Evolutionary conservation across 30 jellyfish, hydroid and myxozoan species (phyloP).

Genomic region (Mastigias papua): DNA sequence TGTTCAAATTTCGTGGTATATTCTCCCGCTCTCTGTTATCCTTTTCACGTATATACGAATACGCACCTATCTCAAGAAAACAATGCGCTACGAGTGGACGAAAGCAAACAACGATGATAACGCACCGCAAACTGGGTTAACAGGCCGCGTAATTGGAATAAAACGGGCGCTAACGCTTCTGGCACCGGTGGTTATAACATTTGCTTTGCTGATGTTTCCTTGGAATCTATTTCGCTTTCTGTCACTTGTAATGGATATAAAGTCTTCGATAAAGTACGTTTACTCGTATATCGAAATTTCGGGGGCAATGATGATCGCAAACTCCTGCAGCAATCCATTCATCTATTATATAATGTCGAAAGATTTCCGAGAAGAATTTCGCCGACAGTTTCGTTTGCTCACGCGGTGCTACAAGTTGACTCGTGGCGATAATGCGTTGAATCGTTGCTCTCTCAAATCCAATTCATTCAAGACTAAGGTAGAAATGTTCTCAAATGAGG

Average conservation of each 20-base stretch:
- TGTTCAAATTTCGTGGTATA: slow-evolving; percentile 78
- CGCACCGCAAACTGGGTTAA: slow-evolving; percentile 50
- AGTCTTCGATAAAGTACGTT: slow-evolving; percentile 20
- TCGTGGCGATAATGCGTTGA: slow-evolving; percentile 13
- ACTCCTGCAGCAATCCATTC: slow-evolving; percentile 90
- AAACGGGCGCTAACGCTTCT: slow-evolving; percentile 87
- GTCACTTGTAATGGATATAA: slow-evolving; percentile 49
- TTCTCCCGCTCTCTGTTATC: slow-evolving; percentile 85
- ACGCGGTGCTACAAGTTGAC: slow-evolving; percentile 32
- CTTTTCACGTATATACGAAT: slow-evolving; percentile 85
- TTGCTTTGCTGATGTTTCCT: slow-evolving; percentile 86
- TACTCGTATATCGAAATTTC: slow-evolving; percentile 46
- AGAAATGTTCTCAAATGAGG: slow-evolving; percentile 34
- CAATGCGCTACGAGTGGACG: slow-evolving; percentile 83
- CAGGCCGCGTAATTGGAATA: slow-evolving; percentile 81
- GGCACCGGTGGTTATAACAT: slow-evolving; percentile 93
- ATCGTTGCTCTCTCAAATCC: slow-evolving; percentile 14
- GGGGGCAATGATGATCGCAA: slow-evolving; percentile 83
- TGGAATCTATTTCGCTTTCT: slow-evolving; percentile 84
- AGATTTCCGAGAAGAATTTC: slow-evolving; percentile 88
- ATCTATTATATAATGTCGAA: slow-evolving; percentile 84
- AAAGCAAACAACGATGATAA: slow-evolving; percentile 51
- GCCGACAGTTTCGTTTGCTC: slow-evolving; percentile 74
- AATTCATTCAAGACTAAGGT: slow-evolving; percentile 41
- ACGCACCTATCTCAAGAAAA: slow-evolving; percentile 55